Evolutionary conservation across 2,113 vertebrate genomes (phyloP).

Genomic region (Zootoca vivipara): DNA sequence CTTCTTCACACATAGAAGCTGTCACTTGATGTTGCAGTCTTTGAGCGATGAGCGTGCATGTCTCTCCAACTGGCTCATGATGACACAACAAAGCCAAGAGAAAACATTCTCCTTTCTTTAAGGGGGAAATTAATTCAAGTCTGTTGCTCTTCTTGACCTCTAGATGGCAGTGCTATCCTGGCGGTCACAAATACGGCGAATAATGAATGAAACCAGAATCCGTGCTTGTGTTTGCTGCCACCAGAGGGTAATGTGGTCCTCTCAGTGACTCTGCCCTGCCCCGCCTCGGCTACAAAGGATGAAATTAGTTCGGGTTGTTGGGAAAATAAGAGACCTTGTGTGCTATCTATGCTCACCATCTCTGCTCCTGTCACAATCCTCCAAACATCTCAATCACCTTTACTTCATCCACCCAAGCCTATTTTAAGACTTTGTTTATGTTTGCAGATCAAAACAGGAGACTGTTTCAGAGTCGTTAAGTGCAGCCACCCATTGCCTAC

Average conservation of each 20-base stretch:
- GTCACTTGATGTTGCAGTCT: neutral
- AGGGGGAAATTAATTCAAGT: neutral
- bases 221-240: neutral
- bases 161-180: neutral
- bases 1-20: neutral
- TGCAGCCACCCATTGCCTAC: neutral
- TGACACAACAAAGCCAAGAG: neutral
- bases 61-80: neutral
- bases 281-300: accelerated
- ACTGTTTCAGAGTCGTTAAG: neutral
- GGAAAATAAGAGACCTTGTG: neutral
- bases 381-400: neutral
- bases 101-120: too few species aligned
- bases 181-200: neutral
- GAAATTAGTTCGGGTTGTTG: neutral
- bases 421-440: neutral
- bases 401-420: neutral
- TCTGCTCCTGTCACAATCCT: neutral
- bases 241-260: neutral
- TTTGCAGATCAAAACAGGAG: neutral
- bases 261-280: accelerated
- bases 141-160: neutral
- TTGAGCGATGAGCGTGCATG: neutral
- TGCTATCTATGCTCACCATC: neutral
- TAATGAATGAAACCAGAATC: neutral